Conservation (phyloP, 92 coral and sea anemone genomes). For the Blastomussa wellsi region DNA sequence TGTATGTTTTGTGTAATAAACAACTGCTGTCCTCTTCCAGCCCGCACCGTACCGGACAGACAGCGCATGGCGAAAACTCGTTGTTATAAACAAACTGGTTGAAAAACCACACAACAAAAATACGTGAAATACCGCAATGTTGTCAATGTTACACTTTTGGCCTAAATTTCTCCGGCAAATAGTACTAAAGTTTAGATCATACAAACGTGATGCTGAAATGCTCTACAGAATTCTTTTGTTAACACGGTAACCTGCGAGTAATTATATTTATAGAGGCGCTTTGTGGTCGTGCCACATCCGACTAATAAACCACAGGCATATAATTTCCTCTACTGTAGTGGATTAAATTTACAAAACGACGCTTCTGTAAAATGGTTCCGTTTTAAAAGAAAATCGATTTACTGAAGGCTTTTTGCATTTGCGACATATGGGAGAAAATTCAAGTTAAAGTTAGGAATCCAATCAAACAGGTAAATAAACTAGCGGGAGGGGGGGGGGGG, state of each 20-base stretch:
- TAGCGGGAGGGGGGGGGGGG: too few relatives aligned
- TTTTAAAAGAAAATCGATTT: background rate
- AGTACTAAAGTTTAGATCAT: background rate
- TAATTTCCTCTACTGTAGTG: background rate
- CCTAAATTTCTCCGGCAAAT: background rate
- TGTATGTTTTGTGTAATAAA: background rate
- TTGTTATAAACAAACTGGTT: background rate
- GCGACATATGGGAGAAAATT: background rate
- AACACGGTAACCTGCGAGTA: background rate
- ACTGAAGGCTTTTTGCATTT: background rate
- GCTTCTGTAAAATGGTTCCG: background rate
- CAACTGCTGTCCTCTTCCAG: background rate
- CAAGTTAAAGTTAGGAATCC: background rate
- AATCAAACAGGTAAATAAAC: background rate
- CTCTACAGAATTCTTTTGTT: background rate
- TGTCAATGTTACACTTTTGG: too few relatives aligned
- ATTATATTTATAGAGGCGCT: background rate
- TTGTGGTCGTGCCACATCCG: background rate
- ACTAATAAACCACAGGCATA: background rate
- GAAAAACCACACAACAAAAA: background rate
- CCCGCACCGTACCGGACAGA: background rate
- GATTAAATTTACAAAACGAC: background rate
- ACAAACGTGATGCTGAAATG: background rate
- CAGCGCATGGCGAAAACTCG: background rate
- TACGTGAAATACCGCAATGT: background rate